Base-by-base conservation (phyloP, 2,797 vertebrate genomes). In the Acomys russatus region DNA sequence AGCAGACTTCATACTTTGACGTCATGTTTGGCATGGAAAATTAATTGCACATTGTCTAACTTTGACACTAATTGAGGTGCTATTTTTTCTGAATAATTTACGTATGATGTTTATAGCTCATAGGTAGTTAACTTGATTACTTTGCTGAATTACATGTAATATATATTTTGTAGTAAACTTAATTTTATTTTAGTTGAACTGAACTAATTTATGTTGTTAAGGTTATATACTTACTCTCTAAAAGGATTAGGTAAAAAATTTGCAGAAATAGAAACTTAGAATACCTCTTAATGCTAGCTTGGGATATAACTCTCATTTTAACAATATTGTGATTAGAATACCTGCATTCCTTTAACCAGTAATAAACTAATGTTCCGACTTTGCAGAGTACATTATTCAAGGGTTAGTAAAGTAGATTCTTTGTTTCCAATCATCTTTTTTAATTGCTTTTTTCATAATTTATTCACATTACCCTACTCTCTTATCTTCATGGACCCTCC, bases 21-120 rank as follows among this genome's bases (percentile, higher is more conserved):
- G 97, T 97, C 84, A 98, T 92, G 91, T 94, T 96, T 97, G 97
- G 93, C 95, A 96, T 77, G 93, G 90, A 97, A 98, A 98, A 98
- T 74, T 89, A 97, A 98, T 92, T 79, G 11, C 64, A 97, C 97
- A 93, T 96, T 96, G 51, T 96, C 96, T 97, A 97, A 97, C 97
- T 97, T 93, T 95, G 84, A 98, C 73, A 97, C 92, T 98, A 98
- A 98, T 97, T 98, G 96, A 96, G n/a, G 95, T 92, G 91, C 88
- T 98, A 97, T 98, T 98, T 97, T 98, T 98, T 91, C 96, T 91
- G 93, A 97, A 94, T 98, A 97, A 97, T 97, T 98, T 98, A 97
- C 97, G 92, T 97, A 97, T 94, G 92, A 97, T 96, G 82, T 97
- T 97, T 97, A 97, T 96, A 97, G 89, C 73, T 97, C 97, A 98